Base-by-base conservation (phyloP, 2,888 invertebrate species). In the Thyatira batis region DNA sequence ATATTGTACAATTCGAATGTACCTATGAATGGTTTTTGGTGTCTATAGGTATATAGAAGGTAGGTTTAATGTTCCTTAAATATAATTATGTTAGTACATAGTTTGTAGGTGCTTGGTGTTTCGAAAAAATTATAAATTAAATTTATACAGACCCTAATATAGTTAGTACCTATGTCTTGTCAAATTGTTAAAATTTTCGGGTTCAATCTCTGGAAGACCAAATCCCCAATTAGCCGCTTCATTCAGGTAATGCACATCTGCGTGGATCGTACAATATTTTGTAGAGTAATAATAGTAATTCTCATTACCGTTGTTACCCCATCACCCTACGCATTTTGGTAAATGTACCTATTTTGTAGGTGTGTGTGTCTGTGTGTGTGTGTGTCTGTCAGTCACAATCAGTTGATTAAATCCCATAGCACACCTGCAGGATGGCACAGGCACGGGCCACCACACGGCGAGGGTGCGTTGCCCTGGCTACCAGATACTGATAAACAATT, bases 361-460 rank as follows among this genome's bases (percentile, higher is more conserved):
- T 67, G 61, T 57, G 60, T 61, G 58, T 60, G 67, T 58, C 71
- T 73, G 78, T 82, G n/a, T n/a, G 69, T 67, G 61, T 57, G 60
- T 61, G 58, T 60, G 67, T 58, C 71, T 73, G 78, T 82, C 81
- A 77, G 81, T 79, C 71, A 79, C 84, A 89, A 89, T 89, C 87
- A 89, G 84, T 84, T 84, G 88, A 88, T 89, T 85, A 87, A 90
- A 89, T 89, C 89, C 88, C 63, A 62, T 61, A 67, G 81, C 85
- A 86, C 90, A 89, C 89, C 89, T 89, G 89, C 88, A 73, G 74
- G 78, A 72, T 67, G 73, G 76, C 65, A 65, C 65, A 63, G 58
- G 60, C 53, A 39, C 50, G 45, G 50, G 52, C 44, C 54, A 39
- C 49, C 45, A 67, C 65, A 58, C 59, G 68, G 61, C 57, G 61